Evolutionary conservation across 2,888 invertebrate genomes (phyloP), one percentile per base, ranked within the genome.

Genomic region (Peribatodes rhomboidaria): DNA sequence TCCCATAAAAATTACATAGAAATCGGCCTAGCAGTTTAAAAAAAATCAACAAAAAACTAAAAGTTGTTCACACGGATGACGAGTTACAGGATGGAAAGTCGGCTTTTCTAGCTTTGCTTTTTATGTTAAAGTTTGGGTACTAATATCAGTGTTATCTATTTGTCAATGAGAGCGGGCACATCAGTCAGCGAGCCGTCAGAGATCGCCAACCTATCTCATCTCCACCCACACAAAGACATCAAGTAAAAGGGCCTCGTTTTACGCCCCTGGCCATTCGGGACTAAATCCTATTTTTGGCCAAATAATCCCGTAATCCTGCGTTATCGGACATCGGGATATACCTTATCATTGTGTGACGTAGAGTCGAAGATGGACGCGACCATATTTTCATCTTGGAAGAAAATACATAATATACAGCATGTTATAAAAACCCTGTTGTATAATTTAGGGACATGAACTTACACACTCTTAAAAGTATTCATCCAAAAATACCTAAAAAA

Each of bases 271-370:
- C 47, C 69, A 59, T 64, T 46, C 62, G 57, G 56, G 42, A 49
- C 56, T 67, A 69, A 67, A 69, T 68, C 71, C 64, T 60, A 69
- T 67, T 69, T 68, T 66, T 61, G 54, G 33, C 41, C 20, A n/a
- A 27, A 27, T 67, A 67, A 70, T 66, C 55, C 53, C 18, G 2
- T 60, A 64, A 67, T 60, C 66, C 49, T 39, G 20, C 57, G 14
- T 41, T 60, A 55, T 58, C 61, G 39, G 37, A 22, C 50, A 52
- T 52, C 35, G 52, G 37, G 50, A 18, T 3, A n/a, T 20, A 20
- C 18, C 44, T 39, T 14, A 41, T 54, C 54, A 31, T 31, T 54
- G 54, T 54, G 61, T 14, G 61, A 31, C 41, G 52, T n/a, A 46
- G 22, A 46, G 22, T 35, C 6, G 18, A 13, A 10, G 20, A 50